Conservation (phyloP, 2,797 vertebrate genomes). For the Fistularia tabacaria region DNA sequence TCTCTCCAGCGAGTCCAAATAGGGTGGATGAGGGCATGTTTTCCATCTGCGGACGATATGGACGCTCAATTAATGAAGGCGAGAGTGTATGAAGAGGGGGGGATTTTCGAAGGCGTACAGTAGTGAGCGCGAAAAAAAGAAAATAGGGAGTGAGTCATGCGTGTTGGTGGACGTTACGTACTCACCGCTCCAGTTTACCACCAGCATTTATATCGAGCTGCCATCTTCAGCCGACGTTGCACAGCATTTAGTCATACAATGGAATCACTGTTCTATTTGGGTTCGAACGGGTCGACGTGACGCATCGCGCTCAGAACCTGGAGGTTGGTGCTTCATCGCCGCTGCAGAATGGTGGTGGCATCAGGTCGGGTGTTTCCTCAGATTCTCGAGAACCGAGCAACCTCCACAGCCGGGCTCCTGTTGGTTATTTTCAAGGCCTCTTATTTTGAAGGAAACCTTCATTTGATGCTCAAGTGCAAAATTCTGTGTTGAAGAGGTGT, state of each 20-base stretch:
- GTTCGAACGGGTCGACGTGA: conserved; percentile 10
- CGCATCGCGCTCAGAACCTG: conserved; percentile 20
- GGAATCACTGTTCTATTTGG: conserved; percentile 18
- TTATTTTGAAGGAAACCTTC: too few species aligned
- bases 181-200: conserved; percentile 4
- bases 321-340: neutral
- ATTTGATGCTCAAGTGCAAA: too few species aligned
- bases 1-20: conserved; percentile 49
- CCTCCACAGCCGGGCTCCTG: too few species aligned
- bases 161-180: conserved; percentile 23
- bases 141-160: conserved; percentile 51
- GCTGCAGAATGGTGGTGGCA: too few species aligned
- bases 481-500: too few species aligned
- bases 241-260: conserved; percentile 26
- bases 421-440: too few species aligned
- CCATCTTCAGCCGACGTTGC: conserved; percentile 4
- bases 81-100: conserved; percentile 28
- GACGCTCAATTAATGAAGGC: conserved; percentile 45
- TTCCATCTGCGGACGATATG: conserved; percentile 42
- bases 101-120: conserved; percentile 55
- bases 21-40: conserved; percentile 43
- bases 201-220: conserved; percentile 13
- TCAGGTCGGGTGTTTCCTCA: too few species aligned
- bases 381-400: too few species aligned
- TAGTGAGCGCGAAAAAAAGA: conserved; percentile 19